Evolutionary conservation across 2,888 invertebrate species (phyloP).

Genomic region (Drosophila dives): DNA sequence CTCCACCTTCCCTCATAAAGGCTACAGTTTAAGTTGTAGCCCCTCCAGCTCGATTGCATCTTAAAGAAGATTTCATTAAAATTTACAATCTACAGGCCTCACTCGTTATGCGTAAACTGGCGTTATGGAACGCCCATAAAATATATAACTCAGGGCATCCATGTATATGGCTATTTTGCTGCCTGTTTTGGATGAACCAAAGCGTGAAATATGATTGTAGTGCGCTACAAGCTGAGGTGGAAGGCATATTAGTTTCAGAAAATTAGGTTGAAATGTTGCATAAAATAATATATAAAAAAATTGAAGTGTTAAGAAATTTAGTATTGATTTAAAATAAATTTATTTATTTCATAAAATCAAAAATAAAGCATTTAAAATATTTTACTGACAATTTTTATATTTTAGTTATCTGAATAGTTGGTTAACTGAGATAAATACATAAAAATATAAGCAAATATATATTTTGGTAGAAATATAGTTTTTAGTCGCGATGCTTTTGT

Average conservation of each 20-base stretch:
- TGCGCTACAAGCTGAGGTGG: constrained; percentile 31
- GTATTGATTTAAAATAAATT: background rate
- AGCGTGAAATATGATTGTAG: constrained; percentile 78
- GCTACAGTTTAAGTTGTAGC: constrained; percentile 33
- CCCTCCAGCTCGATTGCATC: constrained; percentile 44
- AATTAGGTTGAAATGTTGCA: background rate
- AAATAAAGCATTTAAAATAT: background rate
- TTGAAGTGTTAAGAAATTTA: background rate
- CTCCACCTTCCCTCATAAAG: constrained; percentile 28
- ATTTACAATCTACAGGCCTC: constrained; percentile 55
- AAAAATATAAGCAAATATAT: background rate
- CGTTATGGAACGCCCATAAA: constrained; percentile 64
- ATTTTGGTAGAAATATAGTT: background rate
- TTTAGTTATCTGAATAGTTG: background rate
- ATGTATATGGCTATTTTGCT: constrained; percentile 39
- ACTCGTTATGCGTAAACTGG: constrained; percentile 28
- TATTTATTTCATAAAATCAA: background rate
- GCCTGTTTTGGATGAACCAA: constrained; percentile 63
- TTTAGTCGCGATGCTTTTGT: background rate
- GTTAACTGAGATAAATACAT: background rate
- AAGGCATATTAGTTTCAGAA: constrained; percentile 22
- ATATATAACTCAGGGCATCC: constrained; percentile 48
- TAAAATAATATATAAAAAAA: rapidly evolving
- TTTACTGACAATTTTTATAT: rapidly evolving
- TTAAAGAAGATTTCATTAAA: constrained; percentile 71